phyloP scores from a whole-genome alignment of 2,888 invertebrate species.

The Drosophila paranaensis region DNA sequence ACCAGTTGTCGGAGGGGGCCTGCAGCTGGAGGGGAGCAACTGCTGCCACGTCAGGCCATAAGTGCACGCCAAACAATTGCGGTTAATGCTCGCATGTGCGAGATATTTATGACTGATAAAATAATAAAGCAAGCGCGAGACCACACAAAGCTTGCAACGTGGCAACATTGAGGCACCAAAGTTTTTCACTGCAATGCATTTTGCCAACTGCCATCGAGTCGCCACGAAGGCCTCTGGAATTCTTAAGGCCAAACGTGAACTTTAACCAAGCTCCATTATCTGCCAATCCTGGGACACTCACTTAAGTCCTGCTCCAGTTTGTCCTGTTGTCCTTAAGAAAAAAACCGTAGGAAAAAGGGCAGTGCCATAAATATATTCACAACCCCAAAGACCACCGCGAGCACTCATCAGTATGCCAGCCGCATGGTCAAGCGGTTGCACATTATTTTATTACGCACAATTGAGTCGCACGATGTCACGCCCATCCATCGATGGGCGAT shows the following conservation, averaged over 20 bases:
- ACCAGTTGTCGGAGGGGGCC: not conserved
- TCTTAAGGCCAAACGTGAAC: not conserved
- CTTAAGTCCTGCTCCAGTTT: constrained; percentile 17
- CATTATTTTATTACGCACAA: constrained; percentile 78
- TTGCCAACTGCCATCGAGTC: not conserved
- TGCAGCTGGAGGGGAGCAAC: constrained; percentile 8
- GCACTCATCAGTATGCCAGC: constrained; percentile 72
- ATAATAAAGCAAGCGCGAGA: constrained; percentile 63
- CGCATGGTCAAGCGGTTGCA: constrained; percentile 71
- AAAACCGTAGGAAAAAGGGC: constrained; percentile 34
- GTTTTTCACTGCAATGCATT: constrained; percentile 10
- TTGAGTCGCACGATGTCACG: constrained; percentile 67
- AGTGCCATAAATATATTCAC: constrained; percentile 48
- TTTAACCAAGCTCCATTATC: constrained; percentile 11
- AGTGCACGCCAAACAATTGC: constrained; percentile 76
- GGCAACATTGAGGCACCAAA: constrained; percentile 21
- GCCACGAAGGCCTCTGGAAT: not conserved
- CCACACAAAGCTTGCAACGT: constrained; percentile 17
- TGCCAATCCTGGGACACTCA: constrained; percentile 25
- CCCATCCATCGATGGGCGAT: constrained; percentile 47
- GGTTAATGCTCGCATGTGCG: constrained; percentile 75
- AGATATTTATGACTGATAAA: constrained; percentile 79
- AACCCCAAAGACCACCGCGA: constrained; percentile 14
- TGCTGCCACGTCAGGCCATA: constrained; percentile 55
- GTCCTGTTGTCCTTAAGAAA: constrained; percentile 1